Evolutionary conservation across 2,797 vertebrate species (phyloP), one percentile per base, ranked within the genome.

Genomic region (Sebastes taczanowskii): DNA sequence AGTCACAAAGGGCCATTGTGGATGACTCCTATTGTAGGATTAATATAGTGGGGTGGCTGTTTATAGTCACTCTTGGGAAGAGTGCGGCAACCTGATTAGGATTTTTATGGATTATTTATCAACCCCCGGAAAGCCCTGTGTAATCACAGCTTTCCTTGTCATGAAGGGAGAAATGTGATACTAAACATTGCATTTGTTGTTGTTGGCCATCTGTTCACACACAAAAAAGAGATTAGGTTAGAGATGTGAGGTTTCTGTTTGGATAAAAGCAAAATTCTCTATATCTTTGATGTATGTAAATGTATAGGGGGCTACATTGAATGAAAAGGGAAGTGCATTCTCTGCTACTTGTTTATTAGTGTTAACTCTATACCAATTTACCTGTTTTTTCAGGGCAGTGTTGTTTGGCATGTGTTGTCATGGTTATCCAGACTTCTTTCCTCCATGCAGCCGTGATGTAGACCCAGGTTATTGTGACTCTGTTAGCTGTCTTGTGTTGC

Each of bases 1-100:
- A 83, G 64, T 55, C 80, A 78, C 82, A 71, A 83, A 86, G 61
- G 78, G 74, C 68, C 65, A 60, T 81, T 87, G 78, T 86, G 66
- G 59, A 46, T 65, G 61, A 76, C 77, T 84, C 62, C 66, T 53
- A 22, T 81, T 81, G 67, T 72, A 11, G 49, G 74, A 71, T 78
- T 72, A 77, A 79, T 83, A 66, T 49, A 72, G 76, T 49, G 25
- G 49, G 30, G 27, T 65, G 46, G 53, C 30, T 78, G 53, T 74
- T 84, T 65, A 30, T 42, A 64, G 60, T 72, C 53, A 77, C 32
- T 59, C 49, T 35, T 67, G 60, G 73, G 79, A 77, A 86, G 68
- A 81, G 74, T 78, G 73, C 25, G 58, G 35, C 74, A 16, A 49
- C 35, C 70, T 68, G 77, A 84, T 87, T 68, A 71, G 68, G 74